Conservation (phyloP, 2,113 vertebrate genomes). For the Sorex fumeus region DNA sequence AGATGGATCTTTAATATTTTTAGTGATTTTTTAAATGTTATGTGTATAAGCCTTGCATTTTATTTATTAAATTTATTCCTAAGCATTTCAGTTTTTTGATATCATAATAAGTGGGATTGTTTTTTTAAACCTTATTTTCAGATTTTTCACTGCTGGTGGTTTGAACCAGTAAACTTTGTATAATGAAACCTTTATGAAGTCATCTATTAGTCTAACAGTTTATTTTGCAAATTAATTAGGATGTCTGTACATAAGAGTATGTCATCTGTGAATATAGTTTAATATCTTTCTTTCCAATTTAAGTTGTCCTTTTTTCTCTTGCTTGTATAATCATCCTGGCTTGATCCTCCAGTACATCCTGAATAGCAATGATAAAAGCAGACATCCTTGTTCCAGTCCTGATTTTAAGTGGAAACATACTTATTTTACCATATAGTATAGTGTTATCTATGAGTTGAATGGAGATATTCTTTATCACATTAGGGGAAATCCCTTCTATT, state of each 20-base stretch:
- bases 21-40: constrained; percentile 3
- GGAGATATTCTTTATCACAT: too few species aligned
- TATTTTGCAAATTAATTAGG: not conserved
- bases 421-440: too few species aligned
- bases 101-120: not conserved
- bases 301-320: too few species aligned
- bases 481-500: not conserved
- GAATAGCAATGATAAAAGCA: too few species aligned
- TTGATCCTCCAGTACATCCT: too few species aligned
- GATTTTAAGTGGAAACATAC: too few species aligned
- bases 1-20: not conserved
- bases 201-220: not conserved
- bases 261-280: not conserved
- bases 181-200: not conserved
- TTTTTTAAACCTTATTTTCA: constrained; percentile 41
- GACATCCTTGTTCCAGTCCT: too few species aligned
- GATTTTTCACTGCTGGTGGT: not conserved
- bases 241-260: not conserved
- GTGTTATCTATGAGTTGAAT: too few species aligned
- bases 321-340: too few species aligned
- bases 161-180: not conserved
- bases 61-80: not conserved
- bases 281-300: too few species aligned
- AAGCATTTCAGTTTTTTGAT: constrained; percentile 11
- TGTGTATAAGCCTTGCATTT: not conserved